Evolutionary conservation across 2,888 invertebrate species (phyloP).

Genomic region (Eurytoma adleriae): DNA sequence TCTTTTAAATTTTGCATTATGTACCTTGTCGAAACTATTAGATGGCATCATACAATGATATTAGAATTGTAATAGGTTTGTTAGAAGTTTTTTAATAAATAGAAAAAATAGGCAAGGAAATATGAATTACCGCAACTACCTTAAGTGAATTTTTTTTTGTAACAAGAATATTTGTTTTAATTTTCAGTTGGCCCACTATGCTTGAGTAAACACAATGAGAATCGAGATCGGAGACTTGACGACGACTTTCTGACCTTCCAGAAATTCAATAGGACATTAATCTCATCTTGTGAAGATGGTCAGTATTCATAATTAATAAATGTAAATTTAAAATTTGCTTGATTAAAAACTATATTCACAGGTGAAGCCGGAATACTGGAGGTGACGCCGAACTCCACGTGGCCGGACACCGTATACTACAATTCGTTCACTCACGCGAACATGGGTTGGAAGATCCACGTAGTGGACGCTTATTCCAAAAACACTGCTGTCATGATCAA

Average conservation of each 20-base stretch:
- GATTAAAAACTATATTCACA: constrained; percentile 31
- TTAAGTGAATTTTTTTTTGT: neutral
- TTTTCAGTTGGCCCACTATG: constrained; percentile 87
- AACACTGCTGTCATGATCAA: constrained; percentile 58
- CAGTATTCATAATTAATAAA: constrained; percentile 40
- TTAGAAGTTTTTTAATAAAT: too few relatives aligned
- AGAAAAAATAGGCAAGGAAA: too few relatives aligned
- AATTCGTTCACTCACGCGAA: constrained; percentile 95
- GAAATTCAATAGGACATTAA: constrained; percentile 88
- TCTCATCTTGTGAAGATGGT: constrained; percentile 82
- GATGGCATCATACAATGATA: too few relatives aligned
- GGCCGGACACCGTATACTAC: constrained; percentile 95
- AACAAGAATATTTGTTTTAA: neutral
- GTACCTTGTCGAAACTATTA: too few relatives aligned
- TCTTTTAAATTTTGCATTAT: too few relatives aligned
- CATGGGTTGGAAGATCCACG: constrained; percentile 96
- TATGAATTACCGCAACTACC: too few relatives aligned
- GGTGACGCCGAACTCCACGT: constrained; percentile 91
- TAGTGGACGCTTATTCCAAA: constrained; percentile 86
- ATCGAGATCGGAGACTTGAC: constrained; percentile 86
- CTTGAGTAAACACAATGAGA: constrained; percentile 80
- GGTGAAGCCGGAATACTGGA: constrained; percentile 85
- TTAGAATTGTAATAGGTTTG: too few relatives aligned
- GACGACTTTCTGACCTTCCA: constrained; percentile 88
- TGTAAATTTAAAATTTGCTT: neutral